Evolutionary conservation across 2,113 vertebrate genomes (phyloP).

Genomic region (Herpetotheres cachinnans): DNA sequence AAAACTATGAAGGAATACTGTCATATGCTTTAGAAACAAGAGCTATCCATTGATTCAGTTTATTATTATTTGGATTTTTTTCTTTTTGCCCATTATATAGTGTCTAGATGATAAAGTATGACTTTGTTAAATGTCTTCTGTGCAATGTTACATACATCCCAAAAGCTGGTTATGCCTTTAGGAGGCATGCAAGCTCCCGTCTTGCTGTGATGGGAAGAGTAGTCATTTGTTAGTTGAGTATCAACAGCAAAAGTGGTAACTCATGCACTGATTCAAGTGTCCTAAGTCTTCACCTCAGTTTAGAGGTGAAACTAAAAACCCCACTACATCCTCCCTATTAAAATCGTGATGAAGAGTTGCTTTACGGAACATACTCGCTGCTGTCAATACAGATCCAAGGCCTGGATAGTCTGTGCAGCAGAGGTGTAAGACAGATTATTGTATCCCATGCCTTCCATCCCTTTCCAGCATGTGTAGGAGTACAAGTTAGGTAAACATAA

Average conservation of each 20-base stretch:
- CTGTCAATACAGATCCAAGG: neutral
- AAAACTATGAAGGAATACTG: neutral
- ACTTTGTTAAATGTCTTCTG: neutral
- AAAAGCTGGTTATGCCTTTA: neutral
- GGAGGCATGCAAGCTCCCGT: neutral
- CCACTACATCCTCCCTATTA: neutral
- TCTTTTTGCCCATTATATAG: neutral
- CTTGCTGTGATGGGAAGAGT: neutral
- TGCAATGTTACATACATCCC: neutral
- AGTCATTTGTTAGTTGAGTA: neutral
- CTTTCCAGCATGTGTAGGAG: neutral
- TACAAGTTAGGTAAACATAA: neutral
- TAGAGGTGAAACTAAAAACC: neutral
- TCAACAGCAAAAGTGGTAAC: neutral
- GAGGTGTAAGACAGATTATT: neutral
- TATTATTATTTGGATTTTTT: neutral
- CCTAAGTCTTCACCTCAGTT: neutral
- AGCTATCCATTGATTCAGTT: neutral
- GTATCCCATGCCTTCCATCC: neutral
- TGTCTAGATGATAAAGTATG: neutral
- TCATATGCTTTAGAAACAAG: neutral
- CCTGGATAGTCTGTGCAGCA: neutral
- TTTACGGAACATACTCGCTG: neutral
- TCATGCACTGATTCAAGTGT: neutral
- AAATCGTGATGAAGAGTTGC: neutral